phyloP scores from a whole-genome alignment of 2,113 vertebrate genomes.

The Panurus biarmicus region DNA sequence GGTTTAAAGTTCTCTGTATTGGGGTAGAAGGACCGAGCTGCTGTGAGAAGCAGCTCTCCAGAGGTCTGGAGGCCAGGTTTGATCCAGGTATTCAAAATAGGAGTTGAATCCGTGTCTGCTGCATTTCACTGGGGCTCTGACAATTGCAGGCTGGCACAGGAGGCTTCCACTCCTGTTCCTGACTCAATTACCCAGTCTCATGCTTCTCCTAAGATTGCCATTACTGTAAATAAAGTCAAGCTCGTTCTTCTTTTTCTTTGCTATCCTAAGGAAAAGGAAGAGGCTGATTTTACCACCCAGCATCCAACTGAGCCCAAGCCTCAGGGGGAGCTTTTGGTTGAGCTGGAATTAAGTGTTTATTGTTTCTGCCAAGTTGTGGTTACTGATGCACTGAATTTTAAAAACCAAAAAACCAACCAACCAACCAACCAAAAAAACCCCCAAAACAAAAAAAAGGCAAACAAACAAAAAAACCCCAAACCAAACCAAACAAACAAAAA shows the following conservation, averaged over 20 bases:
- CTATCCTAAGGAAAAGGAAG: not conserved
- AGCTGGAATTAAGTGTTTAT: not conserved
- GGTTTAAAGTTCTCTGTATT: not conserved
- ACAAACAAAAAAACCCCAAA: not conserved
- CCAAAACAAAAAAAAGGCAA: not conserved
- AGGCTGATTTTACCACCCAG: not conserved
- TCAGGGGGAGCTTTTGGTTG: not conserved
- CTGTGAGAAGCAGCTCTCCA: not conserved
- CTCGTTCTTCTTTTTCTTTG: not conserved
- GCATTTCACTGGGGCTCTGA: not conserved
- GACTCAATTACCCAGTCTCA: not conserved
- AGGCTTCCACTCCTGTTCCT: slow-evolving; percentile 3
- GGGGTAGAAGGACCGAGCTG: not conserved
- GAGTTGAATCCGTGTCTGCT: not conserved
- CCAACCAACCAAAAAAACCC: no score
- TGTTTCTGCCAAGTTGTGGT: not conserved
- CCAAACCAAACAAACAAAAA: not conserved
- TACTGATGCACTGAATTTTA: not conserved
- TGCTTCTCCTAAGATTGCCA: not conserved
- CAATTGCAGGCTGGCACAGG: not conserved
- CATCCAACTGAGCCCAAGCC: not conserved
- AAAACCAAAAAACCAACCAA: no score
- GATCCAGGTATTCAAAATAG: not conserved
- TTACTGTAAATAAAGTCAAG: slow-evolving; percentile 7
- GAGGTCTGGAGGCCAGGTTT: not conserved